These are phyloP conservation scores for Probosciger aterrimus DNA, from an alignment of 2,113 vertebrate species.

Conservation along the genomic window DNA sequence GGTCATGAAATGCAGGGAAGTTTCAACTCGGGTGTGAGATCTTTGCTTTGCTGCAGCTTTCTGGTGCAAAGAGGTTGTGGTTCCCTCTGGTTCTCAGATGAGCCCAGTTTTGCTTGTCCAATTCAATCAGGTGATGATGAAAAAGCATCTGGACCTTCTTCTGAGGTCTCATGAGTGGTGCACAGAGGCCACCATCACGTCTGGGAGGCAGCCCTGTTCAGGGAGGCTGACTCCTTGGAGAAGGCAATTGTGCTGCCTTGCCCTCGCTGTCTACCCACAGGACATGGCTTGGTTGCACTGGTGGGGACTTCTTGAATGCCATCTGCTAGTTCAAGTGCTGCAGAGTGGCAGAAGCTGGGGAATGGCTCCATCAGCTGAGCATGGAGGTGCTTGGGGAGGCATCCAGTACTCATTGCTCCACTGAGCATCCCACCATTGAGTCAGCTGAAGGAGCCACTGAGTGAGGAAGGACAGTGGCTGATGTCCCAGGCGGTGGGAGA, in stretches of 20 bases:
- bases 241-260: not conserved
- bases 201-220: fast-evolving
- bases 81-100: fast-evolving
- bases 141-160: not conserved
- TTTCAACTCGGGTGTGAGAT: fast-evolving
- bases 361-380: not conserved
- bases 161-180: not conserved
- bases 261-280: fast-evolving
- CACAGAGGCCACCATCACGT: not conserved
- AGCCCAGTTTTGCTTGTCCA: not conserved
- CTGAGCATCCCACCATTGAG: fast-evolving
- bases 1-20: not conserved
- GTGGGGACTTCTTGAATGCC: too few relatives aligned
- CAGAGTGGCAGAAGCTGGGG: not conserved
- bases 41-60: not conserved
- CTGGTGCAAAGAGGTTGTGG: not conserved
- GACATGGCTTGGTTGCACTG: not conserved
- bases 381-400: not conserved
- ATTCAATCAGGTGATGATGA: fast-evolving
- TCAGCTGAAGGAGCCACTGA: not conserved
- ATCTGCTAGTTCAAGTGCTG: too few relatives aligned
- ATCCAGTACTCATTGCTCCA: not conserved
- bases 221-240: not conserved
- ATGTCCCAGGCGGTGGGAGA: not conserved
- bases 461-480: not conserved